A percentile compares a stretch with the other conserved stretches of the same genome.
phyloP scores from a whole-genome alignment of 2,888 invertebrate genomes.

The Dynastes maya region DNA sequence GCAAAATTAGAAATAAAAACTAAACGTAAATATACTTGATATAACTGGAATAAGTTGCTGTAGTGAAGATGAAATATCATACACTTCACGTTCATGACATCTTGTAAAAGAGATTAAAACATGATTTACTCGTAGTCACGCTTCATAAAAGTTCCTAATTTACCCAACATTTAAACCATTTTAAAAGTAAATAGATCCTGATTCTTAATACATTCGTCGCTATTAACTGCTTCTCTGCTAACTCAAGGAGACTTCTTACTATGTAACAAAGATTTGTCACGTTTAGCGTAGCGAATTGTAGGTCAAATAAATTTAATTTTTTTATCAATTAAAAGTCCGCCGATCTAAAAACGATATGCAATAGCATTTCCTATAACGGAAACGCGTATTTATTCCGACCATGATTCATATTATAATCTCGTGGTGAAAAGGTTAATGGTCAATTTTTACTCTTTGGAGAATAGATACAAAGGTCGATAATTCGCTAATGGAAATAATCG shows the following conservation, averaged over 20 bases:
- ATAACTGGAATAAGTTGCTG: too few species aligned
- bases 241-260: conserved; percentile 2
- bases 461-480: conserved; percentile 24
- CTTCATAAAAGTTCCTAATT: too few species aligned
- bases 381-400: conserved; percentile 13
- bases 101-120: too few species aligned
- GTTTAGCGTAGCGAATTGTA: conserved; percentile 9
- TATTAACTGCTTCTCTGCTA: background rate
- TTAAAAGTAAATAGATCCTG: background rate
- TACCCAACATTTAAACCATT: too few species aligned
- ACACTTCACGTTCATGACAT: too few species aligned
- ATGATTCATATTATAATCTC: conserved; percentile 32
- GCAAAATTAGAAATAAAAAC: too few species aligned
- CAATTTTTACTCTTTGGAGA: conserved; percentile 15
- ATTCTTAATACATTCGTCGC: background rate
- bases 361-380: conserved; percentile 32
- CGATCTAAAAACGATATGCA: conserved; percentile 19
- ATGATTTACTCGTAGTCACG: too few species aligned
- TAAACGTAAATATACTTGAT: too few species aligned
- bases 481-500: conserved; percentile 23
- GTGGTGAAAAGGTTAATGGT: conserved; percentile 34
- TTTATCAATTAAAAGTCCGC: background rate
- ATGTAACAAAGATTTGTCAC: background rate
- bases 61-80: too few species aligned
- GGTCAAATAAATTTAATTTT: conserved; percentile 23